Evolutionary conservation across 2,888 invertebrate species (phyloP).

Genomic region (Bellardia pandia): DNA sequence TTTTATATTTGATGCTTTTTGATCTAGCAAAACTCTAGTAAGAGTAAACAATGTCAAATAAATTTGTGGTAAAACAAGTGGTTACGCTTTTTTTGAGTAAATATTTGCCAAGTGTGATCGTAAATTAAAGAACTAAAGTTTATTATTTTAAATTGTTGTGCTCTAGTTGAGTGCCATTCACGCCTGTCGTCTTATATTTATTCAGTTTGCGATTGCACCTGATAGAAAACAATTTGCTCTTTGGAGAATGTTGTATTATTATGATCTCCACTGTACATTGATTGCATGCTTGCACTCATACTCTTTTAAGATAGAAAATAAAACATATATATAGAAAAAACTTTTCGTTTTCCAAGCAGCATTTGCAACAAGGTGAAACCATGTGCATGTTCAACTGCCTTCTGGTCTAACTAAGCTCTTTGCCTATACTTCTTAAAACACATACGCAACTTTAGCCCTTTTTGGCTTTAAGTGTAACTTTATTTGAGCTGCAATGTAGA

Average conservation of each 20-base stretch:
- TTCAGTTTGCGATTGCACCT: too few relatives aligned
- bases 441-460: constrained; percentile 56
- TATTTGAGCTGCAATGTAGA: background rate
- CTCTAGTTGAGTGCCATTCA: too few relatives aligned
- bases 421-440: constrained; percentile 5
- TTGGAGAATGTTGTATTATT: background rate
- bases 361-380: constrained; percentile 48
- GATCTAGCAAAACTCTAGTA: too few relatives aligned
- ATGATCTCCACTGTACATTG: background rate
- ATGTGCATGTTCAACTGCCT: constrained; percentile 58
- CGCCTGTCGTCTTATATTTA: too few relatives aligned
- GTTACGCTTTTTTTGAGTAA: too few relatives aligned
- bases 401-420: constrained; percentile 49
- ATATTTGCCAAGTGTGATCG: too few relatives aligned
- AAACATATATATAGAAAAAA: background rate
- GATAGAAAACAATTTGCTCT: too few relatives aligned
- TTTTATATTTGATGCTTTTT: too few relatives aligned
- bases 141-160: too few relatives aligned
- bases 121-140: too few relatives aligned
- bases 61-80: too few relatives aligned
- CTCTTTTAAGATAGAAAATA: background rate
- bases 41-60: too few relatives aligned
- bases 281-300: background rate
- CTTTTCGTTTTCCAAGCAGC: constrained; percentile 9
- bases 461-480: constrained; percentile 51